Conservation (phyloP, 2,888 invertebrate species). For the Smittia sp. region DNA sequence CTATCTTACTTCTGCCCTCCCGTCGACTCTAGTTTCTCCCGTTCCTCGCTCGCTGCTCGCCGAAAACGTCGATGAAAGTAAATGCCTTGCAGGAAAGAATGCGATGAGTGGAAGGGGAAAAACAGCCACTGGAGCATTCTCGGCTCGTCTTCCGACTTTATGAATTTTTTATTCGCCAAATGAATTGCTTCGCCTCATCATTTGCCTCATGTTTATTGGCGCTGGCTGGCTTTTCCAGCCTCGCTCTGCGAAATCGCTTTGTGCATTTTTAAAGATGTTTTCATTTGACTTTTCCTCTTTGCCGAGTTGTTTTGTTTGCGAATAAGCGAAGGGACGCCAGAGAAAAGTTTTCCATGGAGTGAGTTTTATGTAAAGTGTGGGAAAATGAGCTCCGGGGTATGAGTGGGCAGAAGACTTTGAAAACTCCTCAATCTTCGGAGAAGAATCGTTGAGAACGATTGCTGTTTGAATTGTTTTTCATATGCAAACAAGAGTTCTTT, state of each 20-base stretch:
- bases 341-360: background rate
- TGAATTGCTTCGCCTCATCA: background rate
- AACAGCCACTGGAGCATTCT: background rate
- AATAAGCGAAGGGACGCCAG: background rate
- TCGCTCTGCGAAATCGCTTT: background rate
- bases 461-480: background rate
- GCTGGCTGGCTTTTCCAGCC: background rate
- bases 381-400: background rate
- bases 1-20: background rate
- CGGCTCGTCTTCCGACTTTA: background rate
- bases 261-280: background rate
- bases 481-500: background rate
- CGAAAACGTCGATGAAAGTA: conserved; percentile 1
- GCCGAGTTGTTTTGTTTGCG: background rate
- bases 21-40: background rate
- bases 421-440: too few species aligned
- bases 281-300: background rate
- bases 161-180: conserved; percentile 8
- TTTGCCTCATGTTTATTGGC: background rate
- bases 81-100: background rate
- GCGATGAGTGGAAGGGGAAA: background rate
- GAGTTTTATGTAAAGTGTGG: background rate
- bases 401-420: background rate
- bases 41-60: background rate
- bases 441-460: too few species aligned